phyloP scores from a whole-genome alignment of 2,888 invertebrate genomes.

The Hipparchia semele region DNA sequence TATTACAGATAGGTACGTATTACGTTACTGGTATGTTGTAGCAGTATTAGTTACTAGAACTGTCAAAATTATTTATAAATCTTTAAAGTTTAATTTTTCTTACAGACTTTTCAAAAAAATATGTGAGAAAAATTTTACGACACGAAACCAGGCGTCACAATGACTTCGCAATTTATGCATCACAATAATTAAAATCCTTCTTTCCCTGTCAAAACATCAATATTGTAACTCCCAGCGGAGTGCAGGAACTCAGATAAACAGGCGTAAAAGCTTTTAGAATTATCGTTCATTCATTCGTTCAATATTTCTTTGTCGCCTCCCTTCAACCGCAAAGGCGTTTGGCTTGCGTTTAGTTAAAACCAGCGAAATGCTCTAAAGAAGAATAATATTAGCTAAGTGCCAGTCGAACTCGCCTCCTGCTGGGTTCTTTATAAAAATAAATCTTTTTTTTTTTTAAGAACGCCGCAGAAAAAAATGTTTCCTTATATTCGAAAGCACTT shows the following conservation, averaged over 20 bases:
- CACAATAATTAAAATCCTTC: conserved; percentile 43
- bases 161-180: conserved; percentile 31
- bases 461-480: background rate
- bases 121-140: background rate
- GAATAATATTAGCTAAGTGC: conserved; percentile 39
- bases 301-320: conserved; percentile 72
- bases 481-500: too few relatives aligned
- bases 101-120: background rate
- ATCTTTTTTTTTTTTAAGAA: background rate
- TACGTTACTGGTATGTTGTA: too few relatives aligned
- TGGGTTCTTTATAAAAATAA: background rate
- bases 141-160: conserved; percentile 19
- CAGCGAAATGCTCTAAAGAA: conserved; percentile 54
- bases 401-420: background rate
- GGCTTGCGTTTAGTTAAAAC: conserved; percentile 65
- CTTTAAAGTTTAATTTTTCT: too few relatives aligned
- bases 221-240: conserved; percentile 67
- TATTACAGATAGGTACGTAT: too few relatives aligned
- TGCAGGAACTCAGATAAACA: conserved; percentile 64
- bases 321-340: conserved; percentile 60
- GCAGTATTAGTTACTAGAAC: too few relatives aligned
- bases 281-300: conserved; percentile 78
- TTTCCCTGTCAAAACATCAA: conserved; percentile 77
- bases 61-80: too few relatives aligned
- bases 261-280: conserved; percentile 79